These are phyloP conservation scores for Hiodon tergisus DNA, from an alignment of 2,113 vertebrate genomes.

Conservation along the genomic window DNA sequence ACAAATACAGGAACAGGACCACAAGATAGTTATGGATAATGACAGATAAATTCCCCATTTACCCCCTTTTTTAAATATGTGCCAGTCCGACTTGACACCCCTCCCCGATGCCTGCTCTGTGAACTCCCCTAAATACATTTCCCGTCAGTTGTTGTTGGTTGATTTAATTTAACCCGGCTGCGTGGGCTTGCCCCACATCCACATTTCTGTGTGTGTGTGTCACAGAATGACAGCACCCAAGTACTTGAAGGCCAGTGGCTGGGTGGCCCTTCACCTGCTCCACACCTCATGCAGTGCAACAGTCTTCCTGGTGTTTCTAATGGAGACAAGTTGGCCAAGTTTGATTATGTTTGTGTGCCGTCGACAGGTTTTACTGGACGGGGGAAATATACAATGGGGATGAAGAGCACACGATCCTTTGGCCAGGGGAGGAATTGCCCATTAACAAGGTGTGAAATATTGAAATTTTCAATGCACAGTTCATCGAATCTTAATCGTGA, in stretches of 20 bases:
- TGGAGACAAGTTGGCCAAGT: neutral
- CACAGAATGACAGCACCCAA: no score
- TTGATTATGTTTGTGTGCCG: constrained; percentile 13
- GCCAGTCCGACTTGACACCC: no score
- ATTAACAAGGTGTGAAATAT: constrained; percentile 14
- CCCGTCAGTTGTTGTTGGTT: no score
- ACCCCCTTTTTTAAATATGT: no score
- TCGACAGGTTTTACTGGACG: constrained; percentile 3
- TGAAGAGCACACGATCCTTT: constrained; percentile 10
- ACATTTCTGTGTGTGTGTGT: no score
- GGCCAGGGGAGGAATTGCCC: neutral
- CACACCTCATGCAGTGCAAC: constrained; percentile 6
- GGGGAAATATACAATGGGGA: neutral
- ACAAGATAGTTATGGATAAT: no score
- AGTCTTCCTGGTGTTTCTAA: constrained; percentile 1
- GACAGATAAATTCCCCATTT: no score
- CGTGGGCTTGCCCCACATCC: no score
- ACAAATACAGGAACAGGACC: no score
- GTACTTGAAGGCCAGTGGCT: neutral
- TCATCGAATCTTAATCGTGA: neutral
- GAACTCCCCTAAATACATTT: no score
- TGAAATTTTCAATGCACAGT: constrained; percentile 12
- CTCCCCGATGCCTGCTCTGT: no score
- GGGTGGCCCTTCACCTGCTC: neutral
- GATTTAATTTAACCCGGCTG: no score